These are phyloP conservation scores for Hyposoter dolosus DNA, from an alignment of 2,888 invertebrate species.

Conservation along the genomic window DNA sequence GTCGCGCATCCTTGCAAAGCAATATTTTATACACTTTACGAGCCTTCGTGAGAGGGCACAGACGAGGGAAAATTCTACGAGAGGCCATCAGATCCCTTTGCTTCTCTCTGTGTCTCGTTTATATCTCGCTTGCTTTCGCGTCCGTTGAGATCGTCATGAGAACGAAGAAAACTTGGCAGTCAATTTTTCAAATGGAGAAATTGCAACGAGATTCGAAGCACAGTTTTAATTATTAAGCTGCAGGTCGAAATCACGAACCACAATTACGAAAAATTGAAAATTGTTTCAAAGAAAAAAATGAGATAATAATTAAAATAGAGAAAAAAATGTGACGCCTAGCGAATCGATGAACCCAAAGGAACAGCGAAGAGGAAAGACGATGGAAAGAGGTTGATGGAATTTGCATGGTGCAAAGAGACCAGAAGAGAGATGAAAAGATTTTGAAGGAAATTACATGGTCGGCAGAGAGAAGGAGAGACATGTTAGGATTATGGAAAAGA, in stretches of 20 bases:
- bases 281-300: background rate
- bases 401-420: background rate
- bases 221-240: background rate
- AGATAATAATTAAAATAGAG: background rate
- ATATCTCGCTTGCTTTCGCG: conserved; percentile 7
- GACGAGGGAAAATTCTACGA: conserved; percentile 53
- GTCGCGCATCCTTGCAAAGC: conserved; percentile 70
- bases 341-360: background rate
- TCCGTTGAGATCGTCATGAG: conserved; percentile 14
- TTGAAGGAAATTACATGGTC: background rate
- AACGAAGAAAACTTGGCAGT: conserved; percentile 60
- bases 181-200: background rate
- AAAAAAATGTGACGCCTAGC: background rate
- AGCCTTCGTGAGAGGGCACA: conserved; percentile 69
- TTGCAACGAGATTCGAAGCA: conserved; percentile 38
- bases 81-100: conserved; percentile 39
- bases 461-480: conserved; percentile 46
- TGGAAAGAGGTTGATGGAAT: background rate
- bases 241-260: background rate
- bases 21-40: conserved; percentile 80
- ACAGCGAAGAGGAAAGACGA: background rate
- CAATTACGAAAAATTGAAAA: background rate
- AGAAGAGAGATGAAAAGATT: background rate
- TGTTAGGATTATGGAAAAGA: conserved; percentile 45
- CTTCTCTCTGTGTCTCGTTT: conserved; percentile 25